Evolutionary conservation across 2,113 vertebrate genomes (phyloP).

Genomic region (Zosterops pallidus): DNA sequence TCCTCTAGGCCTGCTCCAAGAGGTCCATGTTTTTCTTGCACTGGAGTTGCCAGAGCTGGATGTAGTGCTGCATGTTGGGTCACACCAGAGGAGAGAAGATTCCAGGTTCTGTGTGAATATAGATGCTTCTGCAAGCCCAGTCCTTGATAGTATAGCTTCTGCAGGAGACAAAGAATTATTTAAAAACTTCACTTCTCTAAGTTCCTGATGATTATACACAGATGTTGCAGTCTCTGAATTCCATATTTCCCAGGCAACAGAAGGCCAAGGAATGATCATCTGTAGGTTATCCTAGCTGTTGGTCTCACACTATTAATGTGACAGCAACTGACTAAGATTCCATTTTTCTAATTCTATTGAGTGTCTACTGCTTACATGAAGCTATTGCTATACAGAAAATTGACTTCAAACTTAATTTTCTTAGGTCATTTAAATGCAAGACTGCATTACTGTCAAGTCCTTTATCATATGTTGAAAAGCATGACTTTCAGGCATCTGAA

Average conservation of each 20-base stretch:
- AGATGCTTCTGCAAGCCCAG: neutral
- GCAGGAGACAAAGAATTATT: neutral
- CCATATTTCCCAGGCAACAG: neutral
- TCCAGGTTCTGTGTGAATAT: neutral
- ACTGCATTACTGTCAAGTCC: neutral
- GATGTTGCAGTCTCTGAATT: neutral
- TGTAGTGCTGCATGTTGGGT: neutral
- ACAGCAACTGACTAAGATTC: neutral
- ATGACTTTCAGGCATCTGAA: neutral
- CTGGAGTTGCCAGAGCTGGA: neutral
- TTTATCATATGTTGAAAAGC: neutral
- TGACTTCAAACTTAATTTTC: neutral
- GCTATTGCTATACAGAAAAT: neutral
- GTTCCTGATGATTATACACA: neutral
- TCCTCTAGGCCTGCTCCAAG: neutral
- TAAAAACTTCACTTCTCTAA: neutral
- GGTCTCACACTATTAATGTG: neutral
- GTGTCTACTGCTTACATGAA: neutral
- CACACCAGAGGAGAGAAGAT: neutral
- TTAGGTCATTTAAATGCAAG: neutral
- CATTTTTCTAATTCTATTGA: neutral
- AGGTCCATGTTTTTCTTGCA: neutral
- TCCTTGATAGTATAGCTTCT: neutral
- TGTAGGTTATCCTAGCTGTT: neutral
- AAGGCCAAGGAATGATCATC: neutral